Evolutionary conservation across 92 coral and sea anemone genomes (phyloP), one percentile per base, ranked within the genome.

Genomic region (Epizoanthus fatuus): DNA sequence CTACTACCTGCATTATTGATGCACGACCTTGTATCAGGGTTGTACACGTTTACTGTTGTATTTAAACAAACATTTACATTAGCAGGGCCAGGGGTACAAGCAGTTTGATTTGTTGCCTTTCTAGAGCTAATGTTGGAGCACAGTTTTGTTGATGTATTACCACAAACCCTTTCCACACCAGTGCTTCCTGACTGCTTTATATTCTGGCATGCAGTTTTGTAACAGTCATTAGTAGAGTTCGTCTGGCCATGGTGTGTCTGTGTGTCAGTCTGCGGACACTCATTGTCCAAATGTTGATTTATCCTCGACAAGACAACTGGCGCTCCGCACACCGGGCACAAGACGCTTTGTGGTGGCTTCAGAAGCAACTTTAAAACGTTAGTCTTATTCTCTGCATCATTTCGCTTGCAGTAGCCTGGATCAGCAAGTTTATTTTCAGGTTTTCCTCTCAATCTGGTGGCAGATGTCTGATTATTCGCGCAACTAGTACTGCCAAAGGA

Each of bases 261-360:
- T 52, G 67, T 81, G 59, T 40, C 74, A 29, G 54, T 4, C 72
- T 65, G 69, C 69, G 57, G 72, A 80, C 98, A 96, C 39, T 42
- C 93, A 45, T 67, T 75, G 86, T 97, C 99, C 86, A 97, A 93
- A 84, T 97, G 98, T 62, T 83, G 75, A 72, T 97, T 97, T 66
- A 97, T 97, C 38, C 80, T 81, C 10, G 91, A 54, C 35, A 89
- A 58, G 12, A 88, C 72, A 62, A 95, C 96, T 47, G 82, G 20
- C 29, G 44, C 65, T n/a, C 69, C 56, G 66, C 99, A 97, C 17
- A 86, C 69, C 8, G 99, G 99, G n/a, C 99, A 97, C 0, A 77
- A 44, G 7, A 95, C 94, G 15, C 51, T 74, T 32, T 82, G 81
- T 2, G 79, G 74, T 5, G 95, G 86, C 80, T 89, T 92, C 77